A percentile compares a stretch with the other conserved stretches of the same genome.
phyloP scores from a whole-genome alignment of 2,797 vertebrate genomes.

The Paguma larvata region DNA sequence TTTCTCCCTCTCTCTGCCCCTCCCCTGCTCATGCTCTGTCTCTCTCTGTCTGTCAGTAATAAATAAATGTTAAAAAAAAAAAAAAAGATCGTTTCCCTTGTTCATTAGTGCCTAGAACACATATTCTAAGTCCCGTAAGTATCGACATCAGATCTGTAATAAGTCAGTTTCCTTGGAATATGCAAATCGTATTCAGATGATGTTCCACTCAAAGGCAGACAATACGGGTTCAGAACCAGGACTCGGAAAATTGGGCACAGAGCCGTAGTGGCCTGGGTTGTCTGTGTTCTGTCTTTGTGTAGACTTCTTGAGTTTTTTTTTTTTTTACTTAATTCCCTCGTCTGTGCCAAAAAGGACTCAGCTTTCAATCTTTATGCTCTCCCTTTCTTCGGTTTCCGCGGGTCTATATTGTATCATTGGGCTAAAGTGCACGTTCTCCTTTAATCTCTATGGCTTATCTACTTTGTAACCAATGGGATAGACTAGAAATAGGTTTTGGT shows the following conservation, averaged over 20 bases:
- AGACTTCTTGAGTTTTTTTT: not conserved
- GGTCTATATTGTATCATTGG: not conserved
- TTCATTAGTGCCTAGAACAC: not conserved
- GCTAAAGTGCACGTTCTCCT: not conserved
- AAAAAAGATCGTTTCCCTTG: not conserved
- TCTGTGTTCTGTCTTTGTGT: not conserved
- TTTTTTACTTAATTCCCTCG: not conserved
- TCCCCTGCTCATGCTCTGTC: too few relatives aligned
- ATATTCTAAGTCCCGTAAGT: not conserved
- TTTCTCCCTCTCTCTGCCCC: too few relatives aligned
- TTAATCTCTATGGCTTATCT: not conserved
- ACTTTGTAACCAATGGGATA: too few relatives aligned
- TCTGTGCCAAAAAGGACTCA: not conserved
- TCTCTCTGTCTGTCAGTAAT: too few relatives aligned
- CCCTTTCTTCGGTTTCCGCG: not conserved
- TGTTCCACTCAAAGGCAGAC: not conserved
- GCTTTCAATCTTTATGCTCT: too few relatives aligned
- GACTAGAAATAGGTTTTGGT: not conserved
- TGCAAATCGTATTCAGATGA: not conserved
- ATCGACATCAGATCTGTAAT: not conserved
- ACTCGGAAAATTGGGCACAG: too few relatives aligned
- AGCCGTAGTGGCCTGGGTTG: not conserved
- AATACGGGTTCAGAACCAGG: not conserved
- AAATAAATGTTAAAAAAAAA: too few relatives aligned
- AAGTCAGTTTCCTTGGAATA: not conserved